Evolutionary conservation across 2,797 vertebrate genomes (phyloP).

Genomic region (Mareca strepera): DNA sequence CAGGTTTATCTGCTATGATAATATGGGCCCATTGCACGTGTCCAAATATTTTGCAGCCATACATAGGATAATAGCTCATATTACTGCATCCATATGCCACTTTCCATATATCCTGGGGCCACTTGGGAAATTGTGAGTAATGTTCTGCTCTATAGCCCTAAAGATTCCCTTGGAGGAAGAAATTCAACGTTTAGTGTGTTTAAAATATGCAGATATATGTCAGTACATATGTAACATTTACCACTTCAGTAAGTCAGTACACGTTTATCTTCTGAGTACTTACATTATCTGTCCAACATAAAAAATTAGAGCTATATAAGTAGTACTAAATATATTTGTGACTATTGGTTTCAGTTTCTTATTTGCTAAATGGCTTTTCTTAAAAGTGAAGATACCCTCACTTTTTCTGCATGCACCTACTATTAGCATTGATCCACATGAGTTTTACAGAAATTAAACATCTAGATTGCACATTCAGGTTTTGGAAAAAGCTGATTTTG

Average conservation of each 20-base stretch:
- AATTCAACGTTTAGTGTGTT: background rate
- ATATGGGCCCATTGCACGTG: background rate
- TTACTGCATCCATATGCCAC: background rate
- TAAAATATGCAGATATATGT: background rate
- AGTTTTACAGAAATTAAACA: slow-evolving; percentile 41
- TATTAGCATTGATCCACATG: slow-evolving; percentile 20
- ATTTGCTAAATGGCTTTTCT: slow-evolving; percentile 45
- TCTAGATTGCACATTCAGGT: background rate
- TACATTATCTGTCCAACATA: background rate
- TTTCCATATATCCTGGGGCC: background rate
- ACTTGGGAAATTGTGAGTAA: background rate
- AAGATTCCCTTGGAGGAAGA: background rate
- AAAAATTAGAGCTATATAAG: background rate
- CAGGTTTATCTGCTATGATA: background rate
- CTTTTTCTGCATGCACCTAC: background rate
- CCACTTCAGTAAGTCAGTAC: background rate
- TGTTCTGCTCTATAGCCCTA: background rate
- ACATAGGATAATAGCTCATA: background rate
- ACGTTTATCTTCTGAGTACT: slow-evolving; percentile 2
- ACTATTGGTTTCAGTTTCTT: slow-evolving; percentile 14
- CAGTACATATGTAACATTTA: background rate
- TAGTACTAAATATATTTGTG: background rate
- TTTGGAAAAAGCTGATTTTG: slow-evolving; percentile 49
- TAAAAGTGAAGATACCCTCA: background rate
- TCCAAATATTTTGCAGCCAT: background rate